Percentiles rank a stretch among this genome's conserved stretches.
These are phyloP conservation scores for Acleris literana DNA, from an alignment of 2,888 invertebrate species.

Conservation along the genomic window DNA sequence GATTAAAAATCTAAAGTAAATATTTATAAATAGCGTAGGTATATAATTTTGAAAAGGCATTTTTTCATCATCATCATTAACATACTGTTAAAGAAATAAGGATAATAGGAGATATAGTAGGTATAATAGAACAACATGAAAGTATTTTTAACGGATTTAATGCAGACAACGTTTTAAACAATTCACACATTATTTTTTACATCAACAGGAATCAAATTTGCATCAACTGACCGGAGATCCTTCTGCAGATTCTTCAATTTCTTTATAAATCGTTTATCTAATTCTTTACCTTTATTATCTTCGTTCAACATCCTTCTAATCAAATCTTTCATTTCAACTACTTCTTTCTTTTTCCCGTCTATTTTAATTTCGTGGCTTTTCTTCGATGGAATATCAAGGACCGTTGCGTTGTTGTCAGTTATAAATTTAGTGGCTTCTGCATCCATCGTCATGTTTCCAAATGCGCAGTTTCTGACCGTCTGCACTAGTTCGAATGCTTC, in stretches of 20 bases:
- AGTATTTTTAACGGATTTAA: background rate
- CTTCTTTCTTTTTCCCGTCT: constrained; percentile 39
- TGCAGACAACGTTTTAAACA: background rate
- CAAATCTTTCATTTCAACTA: constrained; percentile 55
- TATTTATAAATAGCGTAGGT: too few relatives aligned
- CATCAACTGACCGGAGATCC: constrained; percentile 50
- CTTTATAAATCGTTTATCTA: constrained; percentile 54
- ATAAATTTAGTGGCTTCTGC: constrained; percentile 51
- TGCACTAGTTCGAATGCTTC: constrained; percentile 61
- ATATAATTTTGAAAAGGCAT: too few relatives aligned
- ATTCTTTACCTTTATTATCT: constrained; percentile 43
- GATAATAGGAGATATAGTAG: too few relatives aligned
- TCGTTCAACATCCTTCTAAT: constrained; percentile 60
- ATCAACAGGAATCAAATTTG: constrained; percentile 47
- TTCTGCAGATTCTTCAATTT: constrained; percentile 53
- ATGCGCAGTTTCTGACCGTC: constrained; percentile 57
- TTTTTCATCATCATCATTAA: too few relatives aligned
- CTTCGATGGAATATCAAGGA: constrained; percentile 52
- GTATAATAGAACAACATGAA: too few relatives aligned
- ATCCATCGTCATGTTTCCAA: constrained; percentile 49
- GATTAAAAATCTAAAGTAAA: too few relatives aligned
- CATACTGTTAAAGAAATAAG: too few relatives aligned
- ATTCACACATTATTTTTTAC: constrained; percentile 32
- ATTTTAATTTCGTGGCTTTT: constrained; percentile 37
- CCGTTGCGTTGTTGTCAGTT: constrained; percentile 66